A percentile compares a stretch with the other conserved stretches of the same genome.
Evolutionary conservation across 2,888 invertebrate genomes (phyloP).

Genomic region (Emmelina monodactyla): DNA sequence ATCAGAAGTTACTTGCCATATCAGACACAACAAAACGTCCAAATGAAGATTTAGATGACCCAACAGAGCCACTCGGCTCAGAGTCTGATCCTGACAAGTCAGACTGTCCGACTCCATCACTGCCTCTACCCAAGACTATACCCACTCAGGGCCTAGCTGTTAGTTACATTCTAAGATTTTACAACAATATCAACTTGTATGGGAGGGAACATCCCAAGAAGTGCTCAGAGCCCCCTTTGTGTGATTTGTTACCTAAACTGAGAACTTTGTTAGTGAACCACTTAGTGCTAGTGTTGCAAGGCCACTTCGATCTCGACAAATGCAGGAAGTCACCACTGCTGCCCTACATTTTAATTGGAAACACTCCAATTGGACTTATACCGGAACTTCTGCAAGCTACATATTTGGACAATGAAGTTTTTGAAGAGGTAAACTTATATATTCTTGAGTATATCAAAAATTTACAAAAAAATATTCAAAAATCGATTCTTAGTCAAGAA

Average conservation of each 20-base stretch:
- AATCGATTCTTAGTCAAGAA: too few relatives aligned
- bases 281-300: constrained; percentile 67
- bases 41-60: constrained; percentile 52
- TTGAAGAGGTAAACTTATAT: constrained; percentile 60
- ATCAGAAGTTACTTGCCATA: constrained; percentile 52
- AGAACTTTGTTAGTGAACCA: constrained; percentile 61
- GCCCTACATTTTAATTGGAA: constrained; percentile 73
- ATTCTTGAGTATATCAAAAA: too few relatives aligned
- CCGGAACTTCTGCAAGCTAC: constrained; percentile 72
- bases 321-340: constrained; percentile 70
- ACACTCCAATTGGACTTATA: constrained; percentile 77
- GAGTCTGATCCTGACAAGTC: constrained; percentile 42
- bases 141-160: constrained; percentile 49
- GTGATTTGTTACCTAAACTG: constrained; percentile 68
- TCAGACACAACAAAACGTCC: constrained; percentile 50
- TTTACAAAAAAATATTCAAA: too few relatives aligned
- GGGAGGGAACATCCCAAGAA: constrained; percentile 80
- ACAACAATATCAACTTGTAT: constrained; percentile 75
- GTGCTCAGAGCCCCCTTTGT: constrained; percentile 76
- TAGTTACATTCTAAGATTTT: constrained; percentile 60
- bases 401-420: constrained; percentile 66
- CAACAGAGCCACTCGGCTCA: constrained; percentile 34
- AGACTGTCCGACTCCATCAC: constrained; percentile 50
- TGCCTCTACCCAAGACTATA: constrained; percentile 47
- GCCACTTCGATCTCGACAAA: constrained; percentile 59